phyloP scores from a whole-genome alignment of 2,113 vertebrate genomes.

The Acinonyx jubatus region DNA sequence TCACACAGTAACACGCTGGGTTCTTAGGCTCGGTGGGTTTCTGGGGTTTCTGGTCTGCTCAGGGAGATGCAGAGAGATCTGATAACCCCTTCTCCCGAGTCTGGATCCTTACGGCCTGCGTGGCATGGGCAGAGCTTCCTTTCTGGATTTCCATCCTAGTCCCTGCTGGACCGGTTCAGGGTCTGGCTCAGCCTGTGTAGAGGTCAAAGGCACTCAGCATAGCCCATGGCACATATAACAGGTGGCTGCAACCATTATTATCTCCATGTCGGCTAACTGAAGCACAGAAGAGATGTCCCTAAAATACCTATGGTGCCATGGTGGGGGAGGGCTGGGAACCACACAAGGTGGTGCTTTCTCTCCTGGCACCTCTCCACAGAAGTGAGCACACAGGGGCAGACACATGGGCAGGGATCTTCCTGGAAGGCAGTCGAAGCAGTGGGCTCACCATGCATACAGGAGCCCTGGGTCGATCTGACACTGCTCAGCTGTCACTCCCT shows the following conservation, averaged over 20 bases:
- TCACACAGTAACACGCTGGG: not conserved
- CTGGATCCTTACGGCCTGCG: not conserved
- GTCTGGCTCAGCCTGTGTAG: not conserved
- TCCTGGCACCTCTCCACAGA: fast-evolving
- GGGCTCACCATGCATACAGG: fast-evolving
- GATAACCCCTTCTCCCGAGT: not conserved
- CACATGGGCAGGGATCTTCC: not conserved
- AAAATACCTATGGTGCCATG: not conserved
- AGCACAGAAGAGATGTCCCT: not conserved
- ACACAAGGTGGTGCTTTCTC: not conserved
- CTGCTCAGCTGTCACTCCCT: not conserved
- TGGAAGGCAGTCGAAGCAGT: not conserved
- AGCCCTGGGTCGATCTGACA: not conserved
- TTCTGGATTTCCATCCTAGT: not conserved
- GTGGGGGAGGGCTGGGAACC: not conserved
- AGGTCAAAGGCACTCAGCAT: not conserved
- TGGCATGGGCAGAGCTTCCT: fast-evolving
- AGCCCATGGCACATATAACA: not conserved
- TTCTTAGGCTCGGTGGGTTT: not conserved
- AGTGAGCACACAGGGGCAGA: fast-evolving
- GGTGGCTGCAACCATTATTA: not conserved
- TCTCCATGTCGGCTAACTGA: not conserved
- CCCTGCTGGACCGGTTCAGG: not conserved
- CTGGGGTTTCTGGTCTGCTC: not conserved
- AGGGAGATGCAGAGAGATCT: not conserved